These are phyloP conservation scores for Aphaenogaster floridana DNA, from an alignment of 1,140 invertebrate genomes.

Conservation along the genomic window DNA sequence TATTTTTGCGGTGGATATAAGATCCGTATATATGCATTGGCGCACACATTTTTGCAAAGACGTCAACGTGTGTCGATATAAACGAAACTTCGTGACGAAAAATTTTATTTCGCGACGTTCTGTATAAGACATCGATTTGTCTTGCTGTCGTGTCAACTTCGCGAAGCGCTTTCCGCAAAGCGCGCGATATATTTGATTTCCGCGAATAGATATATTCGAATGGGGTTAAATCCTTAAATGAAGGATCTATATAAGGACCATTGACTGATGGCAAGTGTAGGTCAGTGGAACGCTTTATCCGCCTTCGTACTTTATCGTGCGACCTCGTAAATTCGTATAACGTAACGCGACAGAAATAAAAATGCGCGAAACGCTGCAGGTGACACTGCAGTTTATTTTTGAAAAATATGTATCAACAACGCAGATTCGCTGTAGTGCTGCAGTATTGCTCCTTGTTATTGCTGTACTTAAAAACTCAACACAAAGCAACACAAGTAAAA, in stretches of 20 bases:
- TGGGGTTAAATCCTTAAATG: slow-evolving; percentile 43
- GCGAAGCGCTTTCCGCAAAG: slow-evolving; percentile 5
- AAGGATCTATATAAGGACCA: slow-evolving; percentile 31
- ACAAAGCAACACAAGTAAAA: neutral
- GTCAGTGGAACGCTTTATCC: slow-evolving; percentile 63
- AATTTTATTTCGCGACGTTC: neutral
- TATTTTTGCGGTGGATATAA: slow-evolving; percentile 23
- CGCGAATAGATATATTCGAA: slow-evolving; percentile 22
- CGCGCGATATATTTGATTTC: slow-evolving; percentile 36
- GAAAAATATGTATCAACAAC: neutral
- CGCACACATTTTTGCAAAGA: slow-evolving; percentile 8
- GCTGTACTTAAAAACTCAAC: neutral
- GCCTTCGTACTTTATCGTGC: slow-evolving; percentile 52
- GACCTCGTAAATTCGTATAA: slow-evolving; percentile 53
- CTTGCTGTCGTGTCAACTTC: neutral
- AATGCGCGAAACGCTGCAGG: neutral
- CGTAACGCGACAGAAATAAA: slow-evolving; percentile 45
- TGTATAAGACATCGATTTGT: slow-evolving; percentile 31
- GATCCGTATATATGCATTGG: neutral
- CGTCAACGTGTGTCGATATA: neutral
- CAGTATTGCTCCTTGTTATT: no score
- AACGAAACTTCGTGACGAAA: neutral
- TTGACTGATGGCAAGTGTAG: slow-evolving; percentile 57
- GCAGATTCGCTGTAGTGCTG: neutral
- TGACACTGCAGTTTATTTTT: slow-evolving; percentile 16